Evolutionary conservation across 1,140 invertebrate species (phyloP), one percentile per base, ranked within the genome.

Genomic region (Drosophila setifemur): DNA sequence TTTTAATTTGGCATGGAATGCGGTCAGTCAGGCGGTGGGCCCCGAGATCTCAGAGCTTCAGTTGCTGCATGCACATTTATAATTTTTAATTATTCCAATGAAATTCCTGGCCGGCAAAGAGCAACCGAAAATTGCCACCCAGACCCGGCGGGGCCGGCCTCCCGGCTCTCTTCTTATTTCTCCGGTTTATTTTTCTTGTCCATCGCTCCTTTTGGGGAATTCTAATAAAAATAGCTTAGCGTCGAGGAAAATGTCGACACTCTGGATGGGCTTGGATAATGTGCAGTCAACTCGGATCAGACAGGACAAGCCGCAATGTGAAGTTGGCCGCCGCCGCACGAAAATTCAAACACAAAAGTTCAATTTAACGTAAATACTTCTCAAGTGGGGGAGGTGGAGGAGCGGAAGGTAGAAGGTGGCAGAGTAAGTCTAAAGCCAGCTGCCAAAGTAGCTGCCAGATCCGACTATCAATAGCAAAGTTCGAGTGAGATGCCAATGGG

Each of bases 311-410:
- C 45, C 44, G 67, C 49, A 50, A 52, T 70, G 45, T 44, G 55
- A 60, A 70, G 37, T 64, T 49, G 58, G 19, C 57, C 26, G 47
- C 45, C 43, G 19, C 57, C 26, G 47, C 45, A 21, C 48, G 42
- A 72, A 72, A 72, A 63, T 72, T 72, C 64, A 48, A 76, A 75
- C 73, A 75, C 73, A 54, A 72, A 77, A 77, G 73, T 77, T 77
- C 73, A 77, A 77, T 77, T 77, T 77, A 77, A 77, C 73, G 73
- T 77, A 77, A 77, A 77, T 77, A 77, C 73, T 77, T 77, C 77
- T 75, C 64, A 72, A 71, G 73, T 64, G 19, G 26, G 25, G 23
- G 7, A 40, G 33, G n/a, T 1, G 11, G 7, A 39, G 23, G 28
- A 29, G 54, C 37, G 57, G 60, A 69, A n/a, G n/a, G n/a, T n/a